Conservation (phyloP, 1,140 invertebrate species). For the Conus ventricosus region DNA sequence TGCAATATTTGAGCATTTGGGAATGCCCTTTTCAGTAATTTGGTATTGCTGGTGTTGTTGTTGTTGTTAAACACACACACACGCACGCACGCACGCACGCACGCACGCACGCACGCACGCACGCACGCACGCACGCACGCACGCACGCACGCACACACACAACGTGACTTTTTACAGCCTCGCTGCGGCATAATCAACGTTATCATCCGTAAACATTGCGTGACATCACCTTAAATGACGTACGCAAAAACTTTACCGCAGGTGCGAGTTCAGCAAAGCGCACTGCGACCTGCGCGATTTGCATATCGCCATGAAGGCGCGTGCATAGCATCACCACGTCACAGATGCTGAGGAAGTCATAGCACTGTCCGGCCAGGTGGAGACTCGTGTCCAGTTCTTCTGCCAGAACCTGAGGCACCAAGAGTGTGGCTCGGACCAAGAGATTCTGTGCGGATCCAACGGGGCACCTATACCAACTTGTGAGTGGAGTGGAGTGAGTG, state of each 20-base stretch:
- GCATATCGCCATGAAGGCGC: slow-evolving; percentile 8
- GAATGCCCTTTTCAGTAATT: too few species aligned
- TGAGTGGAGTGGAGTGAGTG: neutral
- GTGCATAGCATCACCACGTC: neutral
- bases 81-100: neutral
- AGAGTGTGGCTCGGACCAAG: neutral
- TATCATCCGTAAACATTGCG: too few species aligned
- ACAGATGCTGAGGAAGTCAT: neutral
- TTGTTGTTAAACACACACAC: neutral
- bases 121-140: too few species aligned
- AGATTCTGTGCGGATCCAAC: slow-evolving; percentile 21
- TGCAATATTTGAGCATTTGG: too few species aligned
- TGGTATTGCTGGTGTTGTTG: too few species aligned
- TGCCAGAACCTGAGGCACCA: slow-evolving; percentile 18
- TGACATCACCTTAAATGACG: neutral
- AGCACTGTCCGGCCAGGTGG: neutral
- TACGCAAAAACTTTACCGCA: neutral
- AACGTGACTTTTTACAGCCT: too few species aligned
- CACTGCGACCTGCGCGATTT: slow-evolving; percentile 27
- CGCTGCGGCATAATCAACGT: too few species aligned
- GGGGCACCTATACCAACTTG: slow-evolving; percentile 31
- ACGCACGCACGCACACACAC: too few species aligned
- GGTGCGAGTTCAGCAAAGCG: slow-evolving; percentile 33
- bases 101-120: neutral
- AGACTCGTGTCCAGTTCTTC: slow-evolving; percentile 23